These are phyloP conservation scores for Petrocephalus sullivani DNA, from an alignment of 2,797 vertebrate genomes.

Conservation along the genomic window DNA sequence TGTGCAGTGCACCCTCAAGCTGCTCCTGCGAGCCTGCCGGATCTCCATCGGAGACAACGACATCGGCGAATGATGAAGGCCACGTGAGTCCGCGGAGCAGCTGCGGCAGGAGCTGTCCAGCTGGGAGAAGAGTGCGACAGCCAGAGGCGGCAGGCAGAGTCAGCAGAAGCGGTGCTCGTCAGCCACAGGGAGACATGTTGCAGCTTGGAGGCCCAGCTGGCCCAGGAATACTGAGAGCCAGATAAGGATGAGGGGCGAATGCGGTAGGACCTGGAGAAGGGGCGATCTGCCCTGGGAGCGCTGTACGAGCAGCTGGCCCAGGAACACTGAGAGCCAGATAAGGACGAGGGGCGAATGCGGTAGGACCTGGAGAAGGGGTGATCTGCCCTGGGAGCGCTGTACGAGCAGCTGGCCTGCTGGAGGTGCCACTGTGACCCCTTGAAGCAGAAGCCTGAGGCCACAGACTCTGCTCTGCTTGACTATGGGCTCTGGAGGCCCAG, in stretches of 20 bases:
- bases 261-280: background rate
- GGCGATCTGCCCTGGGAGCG: background rate
- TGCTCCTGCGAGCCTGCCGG: background rate
- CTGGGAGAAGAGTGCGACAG: background rate
- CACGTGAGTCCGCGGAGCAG: background rate
- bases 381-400: too few species aligned
- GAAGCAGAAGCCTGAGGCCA: background rate
- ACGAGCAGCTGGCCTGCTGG: background rate
- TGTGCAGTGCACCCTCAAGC: background rate
- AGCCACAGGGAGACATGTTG: background rate
- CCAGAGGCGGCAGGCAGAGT: background rate
- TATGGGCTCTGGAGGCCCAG: background rate
- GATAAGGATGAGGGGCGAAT: background rate
- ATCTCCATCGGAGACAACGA: background rate
- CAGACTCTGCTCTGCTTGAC: background rate
- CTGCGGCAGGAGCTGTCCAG: background rate
- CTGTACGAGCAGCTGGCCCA: background rate
- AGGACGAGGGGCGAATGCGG: background rate
- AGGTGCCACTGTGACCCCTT: background rate
- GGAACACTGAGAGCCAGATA: background rate
- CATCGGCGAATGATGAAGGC: background rate
- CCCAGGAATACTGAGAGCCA: background rate
- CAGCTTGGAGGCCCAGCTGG: background rate
- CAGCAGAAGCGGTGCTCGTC: background rate
- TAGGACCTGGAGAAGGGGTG: background rate